phyloP scores from a whole-genome alignment of 1,140 invertebrate species.

The Rhopalosiphum padi region DNA sequence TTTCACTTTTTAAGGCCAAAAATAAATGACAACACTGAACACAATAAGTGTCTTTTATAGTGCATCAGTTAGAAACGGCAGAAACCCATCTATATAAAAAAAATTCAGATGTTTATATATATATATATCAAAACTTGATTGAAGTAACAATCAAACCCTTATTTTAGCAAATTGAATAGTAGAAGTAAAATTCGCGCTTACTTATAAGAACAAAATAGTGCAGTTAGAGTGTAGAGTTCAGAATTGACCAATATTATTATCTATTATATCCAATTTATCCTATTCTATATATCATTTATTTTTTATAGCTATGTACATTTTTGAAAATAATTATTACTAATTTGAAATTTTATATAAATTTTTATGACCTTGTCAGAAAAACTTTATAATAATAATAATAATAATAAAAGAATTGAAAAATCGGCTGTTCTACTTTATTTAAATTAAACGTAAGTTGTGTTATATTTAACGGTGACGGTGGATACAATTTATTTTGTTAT shows the following conservation, averaged over 20 bases:
- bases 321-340: too few species aligned
- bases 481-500: not conserved
- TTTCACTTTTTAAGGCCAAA: not conserved
- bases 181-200: not conserved
- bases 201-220: not conserved
- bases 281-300: too few species aligned
- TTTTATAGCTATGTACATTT: too few species aligned
- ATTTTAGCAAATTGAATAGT: not conserved
- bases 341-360: too few species aligned
- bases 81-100: not conserved
- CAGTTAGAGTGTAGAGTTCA: too few species aligned
- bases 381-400: too few species aligned
- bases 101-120: not conserved
- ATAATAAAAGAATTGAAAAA: not conserved
- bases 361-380: too few species aligned
- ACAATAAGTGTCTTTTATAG: not conserved
- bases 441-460: not conserved
- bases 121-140: not conserved
- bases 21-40: not conserved
- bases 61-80: not conserved
- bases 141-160: not conserved
- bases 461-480: not conserved
- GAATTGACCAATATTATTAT: not conserved
- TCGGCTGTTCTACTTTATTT: not conserved
- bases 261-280: too few species aligned